Conservation (phyloP, 2,888 invertebrate species). For the Agrochola macilenta region DNA sequence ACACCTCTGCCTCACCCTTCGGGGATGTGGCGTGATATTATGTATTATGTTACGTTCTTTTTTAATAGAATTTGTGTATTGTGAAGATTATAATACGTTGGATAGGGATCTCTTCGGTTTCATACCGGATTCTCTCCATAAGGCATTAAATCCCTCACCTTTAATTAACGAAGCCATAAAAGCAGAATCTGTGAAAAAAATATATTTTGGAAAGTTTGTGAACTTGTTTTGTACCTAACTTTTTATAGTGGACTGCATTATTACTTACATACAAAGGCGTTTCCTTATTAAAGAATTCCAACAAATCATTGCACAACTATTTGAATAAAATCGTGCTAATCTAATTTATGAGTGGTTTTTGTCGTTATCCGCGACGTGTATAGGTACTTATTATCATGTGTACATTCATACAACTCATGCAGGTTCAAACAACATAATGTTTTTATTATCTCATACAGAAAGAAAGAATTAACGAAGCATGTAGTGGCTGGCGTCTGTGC, state of each 20-base stretch:
- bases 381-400: conserved; percentile 13
- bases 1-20: no score
- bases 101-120: neutral
- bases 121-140: neutral
- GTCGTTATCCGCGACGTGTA: conserved; percentile 2
- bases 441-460: conserved; percentile 43
- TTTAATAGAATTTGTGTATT: neutral
- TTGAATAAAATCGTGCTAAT: conserved; percentile 37
- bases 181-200: neutral
- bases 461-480: conserved; percentile 17
- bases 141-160: neutral
- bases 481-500: neutral
- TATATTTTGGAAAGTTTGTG: neutral
- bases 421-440: conserved; percentile 40
- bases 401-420: conserved; percentile 16
- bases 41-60: neutral
- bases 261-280: neutral
- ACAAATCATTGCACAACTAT: conserved; percentile 17
- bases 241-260: neutral
- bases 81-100: neutral
- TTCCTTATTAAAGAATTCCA: conserved; percentile 8
- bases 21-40: no score
- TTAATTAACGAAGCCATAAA: neutral
- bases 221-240: neutral
- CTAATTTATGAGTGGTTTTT: conserved; percentile 27